Evolutionary conservation across 2,797 vertebrate species (phyloP).

Genomic region (Pseudochirops corinnae): DNA sequence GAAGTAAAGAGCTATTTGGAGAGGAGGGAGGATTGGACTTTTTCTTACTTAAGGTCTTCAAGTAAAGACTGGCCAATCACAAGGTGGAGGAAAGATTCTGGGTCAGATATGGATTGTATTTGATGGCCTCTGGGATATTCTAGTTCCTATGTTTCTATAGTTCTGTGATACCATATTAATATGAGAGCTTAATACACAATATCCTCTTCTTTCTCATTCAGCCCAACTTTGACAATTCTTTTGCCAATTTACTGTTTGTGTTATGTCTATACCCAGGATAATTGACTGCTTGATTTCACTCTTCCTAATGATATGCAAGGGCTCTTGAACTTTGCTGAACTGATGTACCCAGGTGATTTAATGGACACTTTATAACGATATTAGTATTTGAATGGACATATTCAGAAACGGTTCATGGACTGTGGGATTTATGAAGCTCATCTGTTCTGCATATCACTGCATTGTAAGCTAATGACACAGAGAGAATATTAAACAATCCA

Average conservation of each 20-base stretch:
- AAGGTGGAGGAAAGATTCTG: background rate
- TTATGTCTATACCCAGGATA: background rate
- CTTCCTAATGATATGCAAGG: background rate
- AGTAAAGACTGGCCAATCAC: background rate
- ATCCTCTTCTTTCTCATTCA: background rate
- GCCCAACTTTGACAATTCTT: background rate
- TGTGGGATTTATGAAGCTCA: background rate
- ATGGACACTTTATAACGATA: background rate
- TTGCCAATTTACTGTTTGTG: background rate
- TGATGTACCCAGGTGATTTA: background rate
- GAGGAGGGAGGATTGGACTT: background rate
- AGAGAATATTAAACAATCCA: background rate
- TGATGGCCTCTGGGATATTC: background rate
- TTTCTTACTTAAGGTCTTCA: background rate
- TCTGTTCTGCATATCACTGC: background rate
- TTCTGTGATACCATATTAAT: background rate
- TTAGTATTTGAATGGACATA: background rate
- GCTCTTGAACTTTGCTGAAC: background rate
- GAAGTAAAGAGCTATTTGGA: background rate
- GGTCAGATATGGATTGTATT: background rate
- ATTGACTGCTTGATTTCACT: background rate
- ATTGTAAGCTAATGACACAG: background rate
- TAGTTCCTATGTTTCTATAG: background rate
- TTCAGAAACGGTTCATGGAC: background rate
- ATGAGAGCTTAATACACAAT: background rate